Evolutionary conservation across 2,888 invertebrate species (phyloP).

Genomic region (Pachliopta kotzebuea): DNA sequence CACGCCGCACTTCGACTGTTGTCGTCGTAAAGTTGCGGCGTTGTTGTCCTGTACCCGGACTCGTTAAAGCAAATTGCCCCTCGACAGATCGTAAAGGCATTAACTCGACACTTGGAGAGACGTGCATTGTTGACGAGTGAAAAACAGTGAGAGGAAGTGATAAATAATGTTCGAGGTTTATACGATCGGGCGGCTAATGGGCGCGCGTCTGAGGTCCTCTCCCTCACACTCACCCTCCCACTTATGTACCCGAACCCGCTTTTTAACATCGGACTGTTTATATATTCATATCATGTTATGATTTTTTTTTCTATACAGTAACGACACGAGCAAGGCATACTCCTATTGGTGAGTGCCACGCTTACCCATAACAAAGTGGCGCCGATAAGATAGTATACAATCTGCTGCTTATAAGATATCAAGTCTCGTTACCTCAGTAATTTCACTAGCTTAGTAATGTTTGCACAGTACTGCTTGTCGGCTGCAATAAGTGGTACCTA

Average conservation of each 20-base stretch:
- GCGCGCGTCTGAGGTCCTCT: conserved; percentile 49
- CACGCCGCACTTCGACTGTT: background rate
- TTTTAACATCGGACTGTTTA: background rate
- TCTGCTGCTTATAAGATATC: too few species aligned
- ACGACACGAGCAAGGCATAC: too few species aligned
- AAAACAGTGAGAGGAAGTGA: conserved; percentile 75
- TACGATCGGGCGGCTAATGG: conserved; percentile 71
- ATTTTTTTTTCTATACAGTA: background rate
- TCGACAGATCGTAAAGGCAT: conserved; percentile 70
- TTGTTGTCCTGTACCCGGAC: conserved; percentile 38
- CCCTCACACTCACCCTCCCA: conserved; percentile 41
- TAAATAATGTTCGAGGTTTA: conserved; percentile 78
- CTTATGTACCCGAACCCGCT: conserved; percentile 27
- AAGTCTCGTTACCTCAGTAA: too few species aligned
- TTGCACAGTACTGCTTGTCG: too few species aligned
- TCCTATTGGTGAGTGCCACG: too few species aligned
- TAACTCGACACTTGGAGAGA: conserved; percentile 60
- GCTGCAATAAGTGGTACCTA: too few species aligned
- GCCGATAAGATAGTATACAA: too few species aligned
- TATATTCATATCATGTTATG: background rate
- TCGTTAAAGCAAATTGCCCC: conserved; percentile 63
- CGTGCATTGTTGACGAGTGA: conserved; percentile 70
- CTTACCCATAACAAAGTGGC: too few species aligned
- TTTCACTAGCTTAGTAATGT: too few species aligned
- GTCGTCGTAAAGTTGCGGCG: conserved; percentile 7